Evolutionary conservation across 1,140 invertebrate genomes (phyloP), one percentile per base, ranked within the genome.

Genomic region (Tribolium madens): DNA sequence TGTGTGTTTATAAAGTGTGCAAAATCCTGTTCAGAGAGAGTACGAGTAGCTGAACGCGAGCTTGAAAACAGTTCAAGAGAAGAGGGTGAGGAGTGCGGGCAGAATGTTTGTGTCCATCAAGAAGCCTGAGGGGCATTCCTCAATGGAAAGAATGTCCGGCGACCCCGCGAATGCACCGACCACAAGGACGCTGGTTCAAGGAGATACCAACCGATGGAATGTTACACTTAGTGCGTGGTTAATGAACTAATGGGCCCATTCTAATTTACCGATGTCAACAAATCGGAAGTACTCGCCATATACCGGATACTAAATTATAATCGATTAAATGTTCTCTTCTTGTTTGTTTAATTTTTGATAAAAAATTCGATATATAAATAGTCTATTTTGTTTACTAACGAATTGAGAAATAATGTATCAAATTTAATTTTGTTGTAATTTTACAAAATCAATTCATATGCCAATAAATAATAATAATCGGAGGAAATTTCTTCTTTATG

Each of bases 61-160:
- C 57, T 64, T 64, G 57, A 64, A 64, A 64, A 64, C 57, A 64
- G 57, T 64, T 64, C 57, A 64, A 64, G 14, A 64, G 14, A 53
- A 71, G 71, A 57, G 74, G 75, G 70, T 71, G 79, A 14, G 79
- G 74, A 79, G 79, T 57, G 75, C 79, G 75, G 80, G 77, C 80
- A 79, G 80, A 80, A 78, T 83, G 82, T 83, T 83, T 83, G 82
- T 83, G 79, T 81, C 81, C 81, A 79, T 80, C 79, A 79, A 60
- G 71, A 60, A 68, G 76, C 81, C 81, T 76, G 73, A 78, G 82
- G 82, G 82, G 82, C 80, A 83, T 83, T 83, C 82, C 79, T 80
- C 77, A 78, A 78, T 77, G 74, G 78, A 60, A 47, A 77, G 81
- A 81, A 82, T 82, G 81, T 80, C 76, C 81, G 78, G 76, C 81